Percentiles rank a stretch among this genome's conserved stretches.
phyloP scores from a whole-genome alignment of 2,797 vertebrate genomes.

The Epinephelus coioides region DNA sequence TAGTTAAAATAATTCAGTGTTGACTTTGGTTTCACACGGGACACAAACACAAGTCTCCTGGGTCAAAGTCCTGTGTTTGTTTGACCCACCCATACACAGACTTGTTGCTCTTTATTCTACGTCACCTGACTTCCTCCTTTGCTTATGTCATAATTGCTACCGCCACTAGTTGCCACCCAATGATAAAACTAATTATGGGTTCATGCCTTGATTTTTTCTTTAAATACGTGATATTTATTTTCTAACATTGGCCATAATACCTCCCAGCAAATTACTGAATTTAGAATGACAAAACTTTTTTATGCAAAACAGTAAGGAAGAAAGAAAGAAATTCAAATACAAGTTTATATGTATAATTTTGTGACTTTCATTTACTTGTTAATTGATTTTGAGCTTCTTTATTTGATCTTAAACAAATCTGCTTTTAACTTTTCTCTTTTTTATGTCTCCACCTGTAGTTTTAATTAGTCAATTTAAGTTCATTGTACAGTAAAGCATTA shows the following conservation, averaged over 20 bases:
- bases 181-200: no score
- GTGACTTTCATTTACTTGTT: background rate
- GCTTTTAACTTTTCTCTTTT: background rate
- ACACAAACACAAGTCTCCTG: no score
- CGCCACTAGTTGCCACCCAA: no score
- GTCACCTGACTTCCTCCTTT: no score
- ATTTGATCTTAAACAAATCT: background rate
- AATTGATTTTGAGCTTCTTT: no score
- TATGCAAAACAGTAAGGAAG: background rate
- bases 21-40: no score
- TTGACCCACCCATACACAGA: no score
- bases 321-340: background rate
- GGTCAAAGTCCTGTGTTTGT: no score
- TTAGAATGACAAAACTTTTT: background rate
- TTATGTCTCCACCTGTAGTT: background rate
- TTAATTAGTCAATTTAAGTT: background rate
- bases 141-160: no score
- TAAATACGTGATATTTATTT: background rate
- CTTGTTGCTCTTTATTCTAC: no score
- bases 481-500: conserved; percentile 7
- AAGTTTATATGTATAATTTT: background rate
- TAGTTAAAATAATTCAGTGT: no score
- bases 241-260: background rate
- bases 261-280: background rate
- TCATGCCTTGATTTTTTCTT: background rate